Conservation (phyloP, 2,113 vertebrate genomes). For the Chauna torquata region DNA sequence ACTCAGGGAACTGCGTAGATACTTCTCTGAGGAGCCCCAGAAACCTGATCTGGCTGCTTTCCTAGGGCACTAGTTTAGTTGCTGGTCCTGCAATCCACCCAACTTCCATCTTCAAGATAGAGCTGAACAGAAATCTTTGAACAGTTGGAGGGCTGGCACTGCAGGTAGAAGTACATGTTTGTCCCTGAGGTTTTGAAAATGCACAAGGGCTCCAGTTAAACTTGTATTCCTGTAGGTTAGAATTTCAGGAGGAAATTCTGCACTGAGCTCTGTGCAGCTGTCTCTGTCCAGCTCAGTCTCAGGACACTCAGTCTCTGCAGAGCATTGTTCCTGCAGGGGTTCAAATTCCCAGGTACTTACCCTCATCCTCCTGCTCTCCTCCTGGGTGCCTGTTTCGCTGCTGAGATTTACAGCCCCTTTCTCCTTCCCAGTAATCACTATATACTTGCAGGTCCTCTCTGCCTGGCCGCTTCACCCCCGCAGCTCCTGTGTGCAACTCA, state of each 20-base stretch:
- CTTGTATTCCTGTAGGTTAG: background rate
- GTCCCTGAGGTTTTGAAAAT: background rate
- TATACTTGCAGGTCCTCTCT: background rate
- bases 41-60: background rate
- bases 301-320: background rate
- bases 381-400: background rate
- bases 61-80: background rate
- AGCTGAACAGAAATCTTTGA: background rate
- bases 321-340: accelerated
- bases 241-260: background rate
- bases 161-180: background rate
- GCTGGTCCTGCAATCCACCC: background rate
- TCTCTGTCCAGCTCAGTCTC: background rate
- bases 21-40: background rate
- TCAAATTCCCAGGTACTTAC: background rate
- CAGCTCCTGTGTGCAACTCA: background rate
- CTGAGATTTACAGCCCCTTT: background rate
- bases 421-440: background rate
- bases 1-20: background rate
- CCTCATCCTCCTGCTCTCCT: background rate
- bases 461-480: background rate
- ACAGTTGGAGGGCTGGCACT: background rate
- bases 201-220: background rate
- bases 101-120: background rate
- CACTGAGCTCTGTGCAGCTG: background rate